phyloP scores from a whole-genome alignment of 2,113 vertebrate species.

The Ammodytes dubius region DNA sequence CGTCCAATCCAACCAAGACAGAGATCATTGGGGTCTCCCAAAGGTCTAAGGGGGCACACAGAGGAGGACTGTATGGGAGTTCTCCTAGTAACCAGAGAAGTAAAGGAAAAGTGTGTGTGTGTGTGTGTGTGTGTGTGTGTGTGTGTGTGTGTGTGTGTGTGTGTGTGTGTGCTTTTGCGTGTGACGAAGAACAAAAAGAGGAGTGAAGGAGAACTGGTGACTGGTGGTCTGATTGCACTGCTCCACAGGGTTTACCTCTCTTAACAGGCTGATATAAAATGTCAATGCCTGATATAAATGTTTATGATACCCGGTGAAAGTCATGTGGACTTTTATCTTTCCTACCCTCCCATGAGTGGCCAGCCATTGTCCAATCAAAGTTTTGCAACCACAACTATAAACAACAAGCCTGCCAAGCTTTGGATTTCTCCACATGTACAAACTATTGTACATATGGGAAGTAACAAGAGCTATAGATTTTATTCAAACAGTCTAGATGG shows the following conservation, averaged over 20 bases:
- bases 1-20: slow-evolving; percentile 37
- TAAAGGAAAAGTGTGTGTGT: background rate
- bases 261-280: slow-evolving; percentile 11
- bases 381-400: background rate
- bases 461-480: background rate
- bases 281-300: slow-evolving; percentile 32
- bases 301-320: slow-evolving; percentile 18
- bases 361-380: background rate
- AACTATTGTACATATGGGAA: background rate
- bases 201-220: background rate
- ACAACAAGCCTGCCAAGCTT: background rate
- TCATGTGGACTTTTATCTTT: background rate
- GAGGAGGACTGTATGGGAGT: slow-evolving; percentile 30
- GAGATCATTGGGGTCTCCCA: slow-evolving; percentile 63
- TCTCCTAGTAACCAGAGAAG: slow-evolving; percentile 3
- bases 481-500: too few relatives aligned
- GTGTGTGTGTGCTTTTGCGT: background rate
- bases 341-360: background rate
- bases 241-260: slow-evolving; percentile 9
- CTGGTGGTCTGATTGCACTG: too few relatives aligned
- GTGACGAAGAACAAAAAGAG: background rate
- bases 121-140: background rate
- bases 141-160: slow-evolving; percentile 9
- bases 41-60: slow-evolving; percentile 47
- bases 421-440: background rate